These are phyloP conservation scores for Maconellicoccus hirsutus DNA, from an alignment of 1,140 invertebrate species.

Conservation along the genomic window DNA sequence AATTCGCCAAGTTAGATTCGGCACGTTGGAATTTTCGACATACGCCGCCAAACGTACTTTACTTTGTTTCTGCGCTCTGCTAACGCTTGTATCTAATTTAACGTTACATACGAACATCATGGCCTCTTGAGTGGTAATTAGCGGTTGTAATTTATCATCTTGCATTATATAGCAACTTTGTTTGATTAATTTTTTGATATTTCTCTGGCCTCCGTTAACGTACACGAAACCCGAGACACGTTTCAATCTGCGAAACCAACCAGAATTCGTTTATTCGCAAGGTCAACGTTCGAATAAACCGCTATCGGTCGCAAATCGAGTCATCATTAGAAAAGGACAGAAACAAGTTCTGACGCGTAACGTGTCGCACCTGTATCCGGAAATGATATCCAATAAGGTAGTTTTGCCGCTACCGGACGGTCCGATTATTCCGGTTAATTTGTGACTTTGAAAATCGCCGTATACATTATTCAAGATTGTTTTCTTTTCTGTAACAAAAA, in stretches of 20 bases:
- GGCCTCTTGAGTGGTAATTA: constrained; percentile 67
- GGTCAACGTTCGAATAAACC: too few relatives aligned
- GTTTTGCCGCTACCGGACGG: constrained; percentile 89
- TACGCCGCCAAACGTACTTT: background rate
- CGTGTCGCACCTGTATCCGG: constrained; percentile 68
- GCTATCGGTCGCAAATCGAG: too few relatives aligned
- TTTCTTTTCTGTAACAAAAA: constrained; percentile 48
- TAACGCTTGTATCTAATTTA: background rate
- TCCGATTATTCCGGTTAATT: constrained; percentile 86
- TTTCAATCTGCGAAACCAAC: background rate
- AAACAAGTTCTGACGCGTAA: background rate
- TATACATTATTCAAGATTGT: constrained; percentile 73
- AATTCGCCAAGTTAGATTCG: background rate
- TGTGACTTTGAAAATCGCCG: constrained; percentile 62
- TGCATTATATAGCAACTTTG: constrained; percentile 84
- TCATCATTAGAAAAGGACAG: too few relatives aligned
- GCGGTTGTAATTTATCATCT: constrained; percentile 64
- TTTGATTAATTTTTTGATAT: constrained; percentile 43
- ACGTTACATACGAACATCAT: constrained; percentile 54
- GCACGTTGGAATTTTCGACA: too few relatives aligned
- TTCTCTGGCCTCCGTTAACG: constrained; percentile 15
- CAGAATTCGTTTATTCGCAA: too few relatives aligned
- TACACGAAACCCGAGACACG: constrained; percentile 23
- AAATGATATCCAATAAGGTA: constrained; percentile 79
- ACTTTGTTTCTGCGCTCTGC: background rate